Percentiles rank a stretch among this genome's conserved stretches.
These are phyloP conservation scores for Orbicella faveolata DNA, from an alignment of 64 coral and sea anemone species.

Conservation along the genomic window DNA sequence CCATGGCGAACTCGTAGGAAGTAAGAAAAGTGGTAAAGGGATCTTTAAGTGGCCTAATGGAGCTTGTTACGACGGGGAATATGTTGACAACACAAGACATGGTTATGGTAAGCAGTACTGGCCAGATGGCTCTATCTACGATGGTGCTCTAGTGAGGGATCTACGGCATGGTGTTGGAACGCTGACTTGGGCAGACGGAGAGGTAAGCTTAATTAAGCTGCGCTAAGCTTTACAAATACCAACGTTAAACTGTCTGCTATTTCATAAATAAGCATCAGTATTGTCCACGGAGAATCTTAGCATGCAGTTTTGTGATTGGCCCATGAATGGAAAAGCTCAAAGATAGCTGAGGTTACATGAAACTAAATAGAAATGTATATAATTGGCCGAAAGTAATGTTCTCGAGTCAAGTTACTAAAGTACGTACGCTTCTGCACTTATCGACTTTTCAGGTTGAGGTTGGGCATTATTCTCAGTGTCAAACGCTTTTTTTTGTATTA, in stretches of 20 bases:
- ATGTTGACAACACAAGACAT: conserved; percentile 83
- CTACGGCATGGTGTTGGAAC: conserved; percentile 85
- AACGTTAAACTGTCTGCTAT: background rate
- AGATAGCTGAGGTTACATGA: background rate
- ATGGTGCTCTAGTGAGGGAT: conserved; percentile 76
- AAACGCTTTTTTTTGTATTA: background rate
- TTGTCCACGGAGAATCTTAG: background rate
- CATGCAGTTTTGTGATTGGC: background rate
- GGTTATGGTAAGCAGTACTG: conserved; percentile 92
- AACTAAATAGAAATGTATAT: background rate
- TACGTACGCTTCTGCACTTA: background rate
- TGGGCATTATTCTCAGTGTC: background rate
- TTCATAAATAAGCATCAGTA: background rate
- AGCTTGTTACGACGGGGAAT: conserved; percentile 95
- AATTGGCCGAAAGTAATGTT: background rate
- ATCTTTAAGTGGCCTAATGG: conserved; percentile 96
- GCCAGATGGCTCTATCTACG: conserved; percentile 83
- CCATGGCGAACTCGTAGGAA: conserved; percentile 83
- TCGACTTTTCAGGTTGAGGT: background rate
- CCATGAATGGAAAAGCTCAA: background rate
- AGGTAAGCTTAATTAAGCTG: conserved; percentile 48
- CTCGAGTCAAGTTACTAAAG: background rate
- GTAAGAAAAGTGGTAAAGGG: conserved; percentile 80
- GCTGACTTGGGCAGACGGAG: conserved; percentile 78
- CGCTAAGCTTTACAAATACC: background rate